Percentiles rank a stretch among this genome's conserved stretches.
phyloP scores from a whole-genome alignment of 92 coral and sea anemone genomes.

The Bergia sp. region DNA sequence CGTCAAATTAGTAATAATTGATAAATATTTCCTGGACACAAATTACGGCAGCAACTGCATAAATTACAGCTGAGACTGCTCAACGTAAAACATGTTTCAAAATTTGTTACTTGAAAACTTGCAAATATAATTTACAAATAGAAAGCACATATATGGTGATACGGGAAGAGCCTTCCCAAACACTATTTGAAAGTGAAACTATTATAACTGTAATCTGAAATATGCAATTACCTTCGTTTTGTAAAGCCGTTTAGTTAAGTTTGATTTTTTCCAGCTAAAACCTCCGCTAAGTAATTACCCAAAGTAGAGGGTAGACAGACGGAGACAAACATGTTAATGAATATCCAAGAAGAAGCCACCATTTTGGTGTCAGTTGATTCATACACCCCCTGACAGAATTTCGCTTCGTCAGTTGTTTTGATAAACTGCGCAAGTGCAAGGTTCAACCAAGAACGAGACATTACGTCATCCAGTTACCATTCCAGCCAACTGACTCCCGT shows the following conservation, averaged over 20 bases:
- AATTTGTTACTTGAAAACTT: too few relatives aligned
- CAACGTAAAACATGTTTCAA: not conserved
- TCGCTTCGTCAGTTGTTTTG: not conserved
- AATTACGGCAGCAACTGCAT: too few relatives aligned
- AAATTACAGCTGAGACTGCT: not conserved
- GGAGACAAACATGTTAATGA: not conserved
- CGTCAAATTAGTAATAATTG: too few relatives aligned
- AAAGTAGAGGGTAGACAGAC: not conserved
- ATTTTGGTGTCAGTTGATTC: too few relatives aligned
- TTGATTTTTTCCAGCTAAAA: not conserved
- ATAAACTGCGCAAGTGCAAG: constrained; percentile 12
- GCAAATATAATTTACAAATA: not conserved
- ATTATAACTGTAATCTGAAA: not conserved
- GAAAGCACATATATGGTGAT: too few relatives aligned
- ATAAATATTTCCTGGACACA: too few relatives aligned
- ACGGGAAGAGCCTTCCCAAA: too few relatives aligned
- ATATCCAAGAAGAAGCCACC: not conserved
- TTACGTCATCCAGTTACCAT: constrained; percentile 12
- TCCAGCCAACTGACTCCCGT: too few relatives aligned
- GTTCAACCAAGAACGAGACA: not conserved
- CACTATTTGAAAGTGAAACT: too few relatives aligned
- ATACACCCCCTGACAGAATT: not conserved
- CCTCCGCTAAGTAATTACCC: not conserved
- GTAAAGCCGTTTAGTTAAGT: not conserved
- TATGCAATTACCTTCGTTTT: not conserved